phyloP scores from a whole-genome alignment of 1,140 invertebrate genomes.

The Pogonus chalceus region DNA sequence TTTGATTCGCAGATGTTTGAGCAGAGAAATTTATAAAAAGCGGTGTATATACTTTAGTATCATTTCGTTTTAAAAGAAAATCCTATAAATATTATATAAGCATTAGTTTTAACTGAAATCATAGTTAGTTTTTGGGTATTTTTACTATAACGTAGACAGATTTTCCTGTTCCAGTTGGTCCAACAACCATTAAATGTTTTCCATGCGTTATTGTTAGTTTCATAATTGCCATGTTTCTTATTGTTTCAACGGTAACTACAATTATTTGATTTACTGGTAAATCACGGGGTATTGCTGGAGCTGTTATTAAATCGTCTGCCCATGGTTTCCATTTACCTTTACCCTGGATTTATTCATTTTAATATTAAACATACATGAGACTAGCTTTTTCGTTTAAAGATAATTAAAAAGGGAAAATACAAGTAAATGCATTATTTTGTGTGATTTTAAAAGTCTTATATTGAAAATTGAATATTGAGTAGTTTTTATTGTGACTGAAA shows the following conservation, averaged over 20 bases:
- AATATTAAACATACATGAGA: too few species aligned
- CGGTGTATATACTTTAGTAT: conserved; percentile 72
- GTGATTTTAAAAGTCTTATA: too few species aligned
- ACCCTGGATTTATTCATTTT: too few species aligned
- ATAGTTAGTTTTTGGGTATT: conserved; percentile 11
- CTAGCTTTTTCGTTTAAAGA: too few species aligned
- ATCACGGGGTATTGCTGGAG: conserved; percentile 76
- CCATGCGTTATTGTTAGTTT: conserved; percentile 65
- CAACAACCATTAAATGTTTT: conserved; percentile 76
- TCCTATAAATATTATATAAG: conserved; percentile 38
- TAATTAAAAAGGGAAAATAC: too few species aligned
- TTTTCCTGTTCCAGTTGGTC: conserved; percentile 88
- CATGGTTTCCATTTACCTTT: conserved; percentile 86
- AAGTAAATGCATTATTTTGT: too few species aligned
- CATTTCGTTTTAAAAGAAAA: conserved; percentile 72
- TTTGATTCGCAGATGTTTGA: conserved; percentile 86
- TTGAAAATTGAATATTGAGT: too few species aligned
- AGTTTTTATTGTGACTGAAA: too few species aligned
- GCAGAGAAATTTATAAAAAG: conserved; percentile 87
- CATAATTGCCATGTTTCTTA: conserved; percentile 69
- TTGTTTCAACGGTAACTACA: conserved; percentile 81
- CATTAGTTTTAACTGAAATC: background rate
- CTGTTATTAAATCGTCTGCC: conserved; percentile 70
- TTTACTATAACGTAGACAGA: conserved; percentile 67
- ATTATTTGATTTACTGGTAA: conserved; percentile 90